These are phyloP conservation scores for Agelaius tricolor DNA, from an alignment of 2,113 vertebrate genomes.

Conservation along the genomic window DNA sequence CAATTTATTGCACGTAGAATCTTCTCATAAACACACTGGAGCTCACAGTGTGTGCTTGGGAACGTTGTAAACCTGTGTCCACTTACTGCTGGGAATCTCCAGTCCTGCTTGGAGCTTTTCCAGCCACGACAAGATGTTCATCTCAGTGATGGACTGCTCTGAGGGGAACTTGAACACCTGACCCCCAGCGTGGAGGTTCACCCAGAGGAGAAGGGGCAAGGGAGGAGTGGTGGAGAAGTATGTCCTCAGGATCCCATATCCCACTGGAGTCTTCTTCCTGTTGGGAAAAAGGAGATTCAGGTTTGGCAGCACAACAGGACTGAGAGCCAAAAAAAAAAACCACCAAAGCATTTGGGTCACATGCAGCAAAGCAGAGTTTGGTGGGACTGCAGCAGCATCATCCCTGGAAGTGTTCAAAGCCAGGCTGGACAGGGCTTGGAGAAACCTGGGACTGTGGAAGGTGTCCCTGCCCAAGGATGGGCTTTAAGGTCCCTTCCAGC, in stretches of 20 bases:
- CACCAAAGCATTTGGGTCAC: background rate
- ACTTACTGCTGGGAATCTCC: constrained; percentile 84
- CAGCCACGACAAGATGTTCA: constrained; percentile 84
- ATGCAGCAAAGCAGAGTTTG: background rate
- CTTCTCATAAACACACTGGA: constrained; percentile 6
- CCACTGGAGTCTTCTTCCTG: constrained; percentile 88
- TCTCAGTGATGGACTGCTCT: constrained; percentile 70
- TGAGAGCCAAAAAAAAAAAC: background rate
- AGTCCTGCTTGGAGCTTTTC: constrained; percentile 76
- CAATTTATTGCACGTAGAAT: constrained; percentile 26
- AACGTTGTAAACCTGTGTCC: background rate
- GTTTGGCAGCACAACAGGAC: background rate
- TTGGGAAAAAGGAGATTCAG: background rate
- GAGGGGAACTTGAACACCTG: constrained; percentile 87
- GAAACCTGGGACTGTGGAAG: background rate
- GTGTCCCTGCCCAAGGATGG: background rate
- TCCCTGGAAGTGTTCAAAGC: background rate
- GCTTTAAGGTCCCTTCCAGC: background rate
- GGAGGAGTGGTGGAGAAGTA: constrained; percentile 81
- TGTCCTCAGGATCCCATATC: constrained; percentile 76
- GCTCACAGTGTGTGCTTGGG: background rate
- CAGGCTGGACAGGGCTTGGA: background rate
- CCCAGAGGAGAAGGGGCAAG: constrained; percentile 83
- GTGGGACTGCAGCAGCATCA: background rate
- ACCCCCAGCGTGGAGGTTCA: constrained; percentile 73